Conservation (phyloP, 2,797 vertebrate species). For the Sternotherus odoratus region DNA sequence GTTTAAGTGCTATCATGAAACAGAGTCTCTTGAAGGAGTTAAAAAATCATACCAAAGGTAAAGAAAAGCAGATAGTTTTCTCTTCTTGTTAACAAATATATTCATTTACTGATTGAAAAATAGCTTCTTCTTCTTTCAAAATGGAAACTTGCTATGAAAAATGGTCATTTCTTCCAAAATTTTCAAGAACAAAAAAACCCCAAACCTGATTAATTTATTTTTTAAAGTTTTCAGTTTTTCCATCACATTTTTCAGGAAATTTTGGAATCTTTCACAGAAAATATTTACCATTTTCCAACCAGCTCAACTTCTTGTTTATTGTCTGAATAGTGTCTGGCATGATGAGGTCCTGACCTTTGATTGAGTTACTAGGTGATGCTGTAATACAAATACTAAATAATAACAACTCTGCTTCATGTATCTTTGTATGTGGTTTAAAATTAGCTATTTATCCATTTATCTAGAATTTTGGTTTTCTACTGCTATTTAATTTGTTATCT, state of each 20-base stretch:
- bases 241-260: conserved; percentile 2
- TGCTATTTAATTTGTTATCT: neutral
- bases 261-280: neutral
- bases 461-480: neutral
- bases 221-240: neutral
- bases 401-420: neutral
- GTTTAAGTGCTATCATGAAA: neutral
- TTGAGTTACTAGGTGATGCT: neutral
- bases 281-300: neutral
- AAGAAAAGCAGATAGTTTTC: neutral
- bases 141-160: neutral
- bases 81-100: neutral
- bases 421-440: neutral
- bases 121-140: neutral
- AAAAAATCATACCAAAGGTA: conserved; percentile 10
- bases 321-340: neutral
- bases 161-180: conserved; percentile 8
- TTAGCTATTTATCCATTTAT: neutral
- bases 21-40: neutral
- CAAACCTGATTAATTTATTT: accelerated
- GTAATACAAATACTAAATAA: neutral
- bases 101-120: neutral
- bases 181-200: neutral
- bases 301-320: neutral
- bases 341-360: neutral